These are phyloP conservation scores for Vidua macroura DNA, from an alignment of 2,113 vertebrate species.

Conservation along the genomic window DNA sequence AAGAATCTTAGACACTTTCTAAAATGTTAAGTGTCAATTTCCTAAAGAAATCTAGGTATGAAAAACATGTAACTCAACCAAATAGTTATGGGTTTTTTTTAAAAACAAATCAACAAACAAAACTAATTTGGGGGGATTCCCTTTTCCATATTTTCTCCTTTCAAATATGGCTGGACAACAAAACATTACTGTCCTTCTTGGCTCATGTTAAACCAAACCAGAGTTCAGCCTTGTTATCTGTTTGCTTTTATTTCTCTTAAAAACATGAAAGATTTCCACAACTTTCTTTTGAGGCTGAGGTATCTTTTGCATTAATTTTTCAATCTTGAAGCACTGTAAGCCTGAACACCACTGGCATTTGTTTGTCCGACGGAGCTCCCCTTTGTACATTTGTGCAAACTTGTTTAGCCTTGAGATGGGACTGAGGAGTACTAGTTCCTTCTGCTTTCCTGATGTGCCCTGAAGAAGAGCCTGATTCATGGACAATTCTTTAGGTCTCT, in stretches of 20 bases:
- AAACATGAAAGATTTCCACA: background rate
- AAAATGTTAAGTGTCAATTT: background rate
- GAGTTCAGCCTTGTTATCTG: background rate
- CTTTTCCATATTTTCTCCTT: background rate
- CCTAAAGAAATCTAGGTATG: background rate
- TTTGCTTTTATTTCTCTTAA: background rate
- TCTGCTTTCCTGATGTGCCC: background rate
- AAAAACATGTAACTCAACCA: background rate
- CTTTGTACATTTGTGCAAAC: background rate
- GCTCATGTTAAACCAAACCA: background rate
- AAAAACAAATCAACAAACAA: background rate
- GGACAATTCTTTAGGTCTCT: background rate
- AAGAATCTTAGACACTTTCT: background rate
- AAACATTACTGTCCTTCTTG: background rate
- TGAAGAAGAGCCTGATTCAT: background rate
- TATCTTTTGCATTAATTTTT: background rate
- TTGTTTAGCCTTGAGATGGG: background rate
- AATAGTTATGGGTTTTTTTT: background rate
- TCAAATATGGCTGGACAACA: background rate
- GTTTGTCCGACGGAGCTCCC: background rate
- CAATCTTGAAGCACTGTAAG: background rate
- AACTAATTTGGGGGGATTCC: accelerated
- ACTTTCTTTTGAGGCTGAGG: background rate
- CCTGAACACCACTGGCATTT: background rate
- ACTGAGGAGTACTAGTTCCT: background rate